A percentile compares a stretch with the other conserved stretches of the same genome.
Evolutionary conservation across 2,113 vertebrate genomes (phyloP).

Genomic region (Dromaius novaehollandiae): DNA sequence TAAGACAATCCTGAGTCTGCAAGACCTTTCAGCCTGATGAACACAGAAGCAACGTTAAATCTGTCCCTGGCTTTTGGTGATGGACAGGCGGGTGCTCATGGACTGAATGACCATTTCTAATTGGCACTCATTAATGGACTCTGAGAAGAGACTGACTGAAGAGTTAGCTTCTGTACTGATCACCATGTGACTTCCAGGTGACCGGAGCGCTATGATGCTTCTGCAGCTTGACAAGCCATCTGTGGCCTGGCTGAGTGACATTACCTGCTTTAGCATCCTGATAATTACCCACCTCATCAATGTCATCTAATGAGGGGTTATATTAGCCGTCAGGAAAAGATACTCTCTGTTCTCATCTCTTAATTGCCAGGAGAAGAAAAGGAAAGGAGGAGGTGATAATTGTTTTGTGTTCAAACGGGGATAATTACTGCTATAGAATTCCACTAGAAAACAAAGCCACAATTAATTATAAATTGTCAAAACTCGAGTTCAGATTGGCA

Average conservation of each 20-base stretch:
- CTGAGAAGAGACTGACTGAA: not conserved
- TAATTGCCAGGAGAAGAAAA: not conserved
- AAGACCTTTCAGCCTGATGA: not conserved
- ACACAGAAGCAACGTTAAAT: not conserved
- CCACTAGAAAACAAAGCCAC: constrained; percentile 7
- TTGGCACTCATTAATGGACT: not conserved
- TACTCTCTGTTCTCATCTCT: not conserved
- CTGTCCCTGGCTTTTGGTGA: not conserved
- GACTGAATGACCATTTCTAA: not conserved
- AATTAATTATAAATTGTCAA: not conserved
- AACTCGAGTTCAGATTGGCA: fast-evolving
- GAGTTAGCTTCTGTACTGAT: not conserved
- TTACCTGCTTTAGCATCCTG: not conserved
- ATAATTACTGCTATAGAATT: constrained; percentile 46
- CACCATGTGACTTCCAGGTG: not conserved
- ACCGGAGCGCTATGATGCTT: not conserved
- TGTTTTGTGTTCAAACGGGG: constrained; percentile 32
- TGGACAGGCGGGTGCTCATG: not conserved
- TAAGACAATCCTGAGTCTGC: fast-evolving
- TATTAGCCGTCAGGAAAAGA: not conserved
- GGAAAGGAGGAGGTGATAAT: not conserved
- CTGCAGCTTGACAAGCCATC: not conserved
- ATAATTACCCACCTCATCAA: not conserved
- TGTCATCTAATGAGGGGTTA: not conserved
- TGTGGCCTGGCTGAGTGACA: fast-evolving